phyloP scores from a whole-genome alignment of 2,888 invertebrate species.

The Dicyrtoma fusca region DNA sequence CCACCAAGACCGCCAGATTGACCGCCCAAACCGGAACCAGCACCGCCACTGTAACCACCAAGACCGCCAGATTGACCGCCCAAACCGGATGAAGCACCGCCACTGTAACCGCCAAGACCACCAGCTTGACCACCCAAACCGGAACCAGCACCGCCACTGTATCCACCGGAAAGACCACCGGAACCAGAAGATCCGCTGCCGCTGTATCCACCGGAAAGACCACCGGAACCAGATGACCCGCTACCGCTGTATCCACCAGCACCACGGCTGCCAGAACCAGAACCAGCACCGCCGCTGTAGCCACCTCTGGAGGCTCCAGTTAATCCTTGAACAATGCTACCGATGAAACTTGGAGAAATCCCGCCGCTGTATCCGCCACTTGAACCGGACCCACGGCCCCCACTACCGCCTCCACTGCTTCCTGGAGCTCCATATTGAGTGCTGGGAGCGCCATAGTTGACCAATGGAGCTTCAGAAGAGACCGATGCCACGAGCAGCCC shows the following conservation, averaged over 20 bases:
- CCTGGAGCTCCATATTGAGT: slow-evolving; percentile 11
- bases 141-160: neutral
- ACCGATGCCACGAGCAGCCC: slow-evolving; percentile 20
- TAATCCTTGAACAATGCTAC: no score
- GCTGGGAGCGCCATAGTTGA: slow-evolving; percentile 15
- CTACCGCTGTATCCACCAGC: slow-evolving; percentile 7
- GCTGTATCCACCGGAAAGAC: neutral
- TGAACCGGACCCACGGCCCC: neutral
- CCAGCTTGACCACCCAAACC: neutral
- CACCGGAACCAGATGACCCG: neutral
- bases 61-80: neutral
- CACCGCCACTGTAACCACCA: slow-evolving; percentile 9
- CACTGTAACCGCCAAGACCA: slow-evolving; percentile 18
- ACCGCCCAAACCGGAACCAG: neutral
- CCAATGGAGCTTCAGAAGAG: slow-evolving; percentile 23
- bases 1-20: neutral
- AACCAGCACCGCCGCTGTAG: neutral
- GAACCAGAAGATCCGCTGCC: neutral
- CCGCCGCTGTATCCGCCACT: slow-evolving; percentile 1
- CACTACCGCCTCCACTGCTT: neutral
- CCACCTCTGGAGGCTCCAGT: no score
- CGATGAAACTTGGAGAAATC: neutral
- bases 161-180: neutral
- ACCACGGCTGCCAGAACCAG: neutral
- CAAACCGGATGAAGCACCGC: neutral